These are phyloP conservation scores for Streblospio benedicti DNA, from an alignment of 1,140 invertebrate species.

Conservation along the genomic window DNA sequence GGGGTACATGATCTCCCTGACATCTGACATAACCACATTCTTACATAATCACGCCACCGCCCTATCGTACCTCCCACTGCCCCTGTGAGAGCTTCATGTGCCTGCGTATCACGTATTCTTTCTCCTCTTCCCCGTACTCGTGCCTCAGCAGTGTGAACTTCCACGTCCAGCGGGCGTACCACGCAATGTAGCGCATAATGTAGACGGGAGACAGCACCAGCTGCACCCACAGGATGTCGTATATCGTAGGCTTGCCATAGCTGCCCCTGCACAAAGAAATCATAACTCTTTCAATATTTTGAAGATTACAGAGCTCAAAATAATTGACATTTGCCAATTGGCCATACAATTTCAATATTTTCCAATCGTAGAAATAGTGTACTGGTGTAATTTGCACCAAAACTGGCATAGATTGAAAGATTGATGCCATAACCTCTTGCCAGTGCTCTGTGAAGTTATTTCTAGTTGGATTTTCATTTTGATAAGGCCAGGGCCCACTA, in stretches of 20 bases:
- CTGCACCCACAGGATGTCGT: conserved; percentile 73
- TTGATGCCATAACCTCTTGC: no score
- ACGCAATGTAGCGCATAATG: conserved; percentile 58
- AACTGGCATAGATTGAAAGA: no score
- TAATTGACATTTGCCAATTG: not conserved
- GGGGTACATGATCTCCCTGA: no score
- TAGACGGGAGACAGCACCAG: conserved; percentile 68
- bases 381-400: no score
- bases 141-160: conserved; percentile 66
- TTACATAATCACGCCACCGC: no score
- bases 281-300: conserved; percentile 6
- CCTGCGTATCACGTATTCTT: conserved; percentile 72
- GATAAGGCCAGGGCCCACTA: no score
- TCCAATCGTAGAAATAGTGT: no score
- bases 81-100: conserved; percentile 57
- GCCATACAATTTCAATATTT: no score
- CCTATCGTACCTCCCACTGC: conserved; percentile 52
- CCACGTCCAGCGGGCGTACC: conserved; percentile 71
- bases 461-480: no score
- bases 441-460: no score
- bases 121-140: conserved; percentile 71
- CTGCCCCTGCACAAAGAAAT: conserved; percentile 56
- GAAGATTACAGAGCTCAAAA: not conserved
- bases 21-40: no score
- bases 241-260: conserved; percentile 69